Evolutionary conservation across 2,888 invertebrate species (phyloP).

Genomic region (Chydorus sphaericus): DNA sequence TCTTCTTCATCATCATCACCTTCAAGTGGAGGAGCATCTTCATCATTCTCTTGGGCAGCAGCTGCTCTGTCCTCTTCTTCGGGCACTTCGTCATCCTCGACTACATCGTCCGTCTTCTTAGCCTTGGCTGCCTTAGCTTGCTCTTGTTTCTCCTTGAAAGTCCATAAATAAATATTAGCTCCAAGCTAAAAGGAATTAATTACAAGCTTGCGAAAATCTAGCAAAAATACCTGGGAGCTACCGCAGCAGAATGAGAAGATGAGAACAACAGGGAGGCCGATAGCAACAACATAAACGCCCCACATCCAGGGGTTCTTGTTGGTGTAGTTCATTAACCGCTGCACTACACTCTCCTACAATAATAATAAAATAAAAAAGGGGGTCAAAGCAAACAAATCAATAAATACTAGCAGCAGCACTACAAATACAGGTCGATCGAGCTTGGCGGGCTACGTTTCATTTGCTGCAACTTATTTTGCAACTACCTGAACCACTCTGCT

Average conservation of each 20-base stretch:
- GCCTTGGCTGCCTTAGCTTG: conserved; percentile 35
- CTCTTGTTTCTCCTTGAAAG: conserved; percentile 31
- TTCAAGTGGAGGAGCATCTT: conserved; percentile 1
- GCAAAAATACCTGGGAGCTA: conserved; percentile 24
- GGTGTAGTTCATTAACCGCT: conserved; percentile 56
- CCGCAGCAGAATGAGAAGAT: conserved; percentile 71
- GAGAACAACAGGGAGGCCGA: conserved; percentile 63
- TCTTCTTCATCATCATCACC: conserved; percentile 24
- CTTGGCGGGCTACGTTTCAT: neutral
- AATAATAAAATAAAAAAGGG: conserved; percentile 21
- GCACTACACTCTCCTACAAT: conserved; percentile 61
- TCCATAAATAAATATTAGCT: conserved; percentile 13
- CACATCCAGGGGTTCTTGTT: conserved; percentile 82
- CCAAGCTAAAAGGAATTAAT: neutral
- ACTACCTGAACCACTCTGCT: conserved; percentile 51
- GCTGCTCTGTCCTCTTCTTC: conserved; percentile 21
- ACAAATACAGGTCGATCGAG: neutral
- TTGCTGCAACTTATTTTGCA: neutral
- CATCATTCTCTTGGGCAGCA: conserved; percentile 19
- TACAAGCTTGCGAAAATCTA: no score
- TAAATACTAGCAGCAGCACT: neutral
- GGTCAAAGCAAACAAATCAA: neutral
- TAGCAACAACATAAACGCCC: conserved; percentile 63
- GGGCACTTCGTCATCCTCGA: conserved; percentile 26
- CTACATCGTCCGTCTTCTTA: conserved; percentile 57